Percentiles rank a stretch among this genome's conserved stretches.
phyloP scores from a whole-genome alignment of 2,797 vertebrate genomes.

The Botia almorhae region DNA sequence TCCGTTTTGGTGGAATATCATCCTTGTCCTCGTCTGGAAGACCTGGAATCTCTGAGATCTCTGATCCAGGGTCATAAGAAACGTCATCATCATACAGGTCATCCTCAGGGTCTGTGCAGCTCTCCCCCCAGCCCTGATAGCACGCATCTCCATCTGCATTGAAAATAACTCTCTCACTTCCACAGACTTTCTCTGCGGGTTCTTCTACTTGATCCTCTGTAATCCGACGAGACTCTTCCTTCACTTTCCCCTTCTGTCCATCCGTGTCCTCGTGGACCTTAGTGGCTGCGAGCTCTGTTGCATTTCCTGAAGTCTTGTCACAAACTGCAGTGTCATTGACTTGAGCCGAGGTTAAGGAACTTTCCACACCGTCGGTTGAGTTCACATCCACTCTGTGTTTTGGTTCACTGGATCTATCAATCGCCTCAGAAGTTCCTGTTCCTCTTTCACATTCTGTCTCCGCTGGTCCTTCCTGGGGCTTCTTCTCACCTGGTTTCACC shows the following conservation, averaged over 20 bases:
- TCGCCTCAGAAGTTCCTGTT: slow-evolving; percentile 61
- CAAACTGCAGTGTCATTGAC: slow-evolving; percentile 58
- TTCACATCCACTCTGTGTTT: slow-evolving; percentile 64
- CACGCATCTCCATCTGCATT: slow-evolving; percentile 82
- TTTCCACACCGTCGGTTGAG: slow-evolving; percentile 56
- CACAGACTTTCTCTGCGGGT: slow-evolving; percentile 80
- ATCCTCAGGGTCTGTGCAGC: slow-evolving; percentile 90
- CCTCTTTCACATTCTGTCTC: slow-evolving; percentile 46
- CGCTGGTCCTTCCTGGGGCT: slow-evolving; percentile 60
- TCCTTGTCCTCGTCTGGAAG: slow-evolving; percentile 90
- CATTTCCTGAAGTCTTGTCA: slow-evolving; percentile 59
- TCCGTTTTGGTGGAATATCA: slow-evolving; percentile 88
- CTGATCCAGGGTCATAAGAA: slow-evolving; percentile 88
- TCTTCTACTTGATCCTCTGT: slow-evolving; percentile 74
- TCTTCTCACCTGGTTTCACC: slow-evolving; percentile 54
- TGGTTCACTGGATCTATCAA: slow-evolving; percentile 72
- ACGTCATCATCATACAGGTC: slow-evolving; percentile 90
- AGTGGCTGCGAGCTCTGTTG: slow-evolving; percentile 48
- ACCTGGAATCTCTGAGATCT: slow-evolving; percentile 88
- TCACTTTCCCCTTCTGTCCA: slow-evolving; percentile 36
- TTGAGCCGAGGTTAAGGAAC: slow-evolving; percentile 61
- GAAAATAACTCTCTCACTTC: slow-evolving; percentile 89
- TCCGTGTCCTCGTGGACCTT: slow-evolving; percentile 62
- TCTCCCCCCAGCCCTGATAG: slow-evolving; percentile 93
- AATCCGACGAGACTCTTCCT: slow-evolving; percentile 60